Conservation (phyloP, 1,140 invertebrate genomes). For the Holotrichia oblita region DNA sequence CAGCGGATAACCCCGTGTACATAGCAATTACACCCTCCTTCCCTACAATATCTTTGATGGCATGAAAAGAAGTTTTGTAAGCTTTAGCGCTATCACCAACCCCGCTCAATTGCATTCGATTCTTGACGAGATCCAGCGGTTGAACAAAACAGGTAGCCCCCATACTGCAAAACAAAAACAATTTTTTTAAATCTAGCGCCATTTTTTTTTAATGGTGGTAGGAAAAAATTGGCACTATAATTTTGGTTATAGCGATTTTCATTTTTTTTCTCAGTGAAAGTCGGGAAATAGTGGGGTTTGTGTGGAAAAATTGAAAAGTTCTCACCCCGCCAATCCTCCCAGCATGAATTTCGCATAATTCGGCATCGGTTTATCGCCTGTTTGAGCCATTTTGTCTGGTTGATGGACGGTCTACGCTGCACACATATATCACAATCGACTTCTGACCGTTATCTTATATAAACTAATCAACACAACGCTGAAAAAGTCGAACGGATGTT, state of each 20-base stretch:
- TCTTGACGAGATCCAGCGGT: conserved; percentile 97
- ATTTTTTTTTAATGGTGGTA: conserved; percentile 15
- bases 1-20: conserved; percentile 89
- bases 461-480: conserved; percentile 34
- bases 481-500: conserved; percentile 19
- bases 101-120: conserved; percentile 95
- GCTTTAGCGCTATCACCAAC: conserved; percentile 78
- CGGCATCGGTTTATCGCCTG: conserved; percentile 58
- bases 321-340: conserved; percentile 77
- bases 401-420: conserved; percentile 1
- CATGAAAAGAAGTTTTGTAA: conserved; percentile 79
- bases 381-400: conserved; percentile 40
- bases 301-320: conserved; percentile 57
- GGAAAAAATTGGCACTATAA: conserved; percentile 2
- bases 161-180: conserved; percentile 78
- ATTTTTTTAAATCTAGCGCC: conserved; percentile 43
- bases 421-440: conserved; percentile 43
- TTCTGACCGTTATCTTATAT: conserved; percentile 24
- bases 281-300: conserved; percentile 44
- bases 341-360: conserved; percentile 66
- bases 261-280: conserved; percentile 46
- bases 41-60: conserved; percentile 76
- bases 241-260: conserved; percentile 8
- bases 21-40: conserved; percentile 90
- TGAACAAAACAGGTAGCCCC: conserved; percentile 96